phyloP scores from a whole-genome alignment of 1,140 invertebrate species.

The Melitaea cinxia region DNA sequence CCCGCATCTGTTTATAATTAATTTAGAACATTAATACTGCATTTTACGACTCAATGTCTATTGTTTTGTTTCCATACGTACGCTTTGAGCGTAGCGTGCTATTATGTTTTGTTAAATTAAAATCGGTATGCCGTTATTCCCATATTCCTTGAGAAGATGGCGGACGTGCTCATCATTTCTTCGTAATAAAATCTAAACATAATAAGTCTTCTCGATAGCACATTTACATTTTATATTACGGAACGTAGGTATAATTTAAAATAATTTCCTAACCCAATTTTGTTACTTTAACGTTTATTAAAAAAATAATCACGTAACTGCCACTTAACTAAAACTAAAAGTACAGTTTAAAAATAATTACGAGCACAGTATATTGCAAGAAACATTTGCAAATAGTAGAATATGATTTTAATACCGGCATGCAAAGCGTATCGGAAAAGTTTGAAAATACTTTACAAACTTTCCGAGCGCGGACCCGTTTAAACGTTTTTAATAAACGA shows the following conservation, averaged over 20 bases:
- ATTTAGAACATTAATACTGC: constrained; percentile 71
- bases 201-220: constrained; percentile 20
- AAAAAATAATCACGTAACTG: constrained; percentile 17
- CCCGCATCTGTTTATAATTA: constrained; percentile 72
- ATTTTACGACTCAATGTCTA: constrained; percentile 56
- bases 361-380: constrained; percentile 35
- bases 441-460: constrained; percentile 45
- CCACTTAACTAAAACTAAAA: constrained; percentile 30
- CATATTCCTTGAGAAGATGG: constrained; percentile 55
- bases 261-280: constrained; percentile 15
- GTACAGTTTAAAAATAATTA: constrained; percentile 37
- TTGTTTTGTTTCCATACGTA: constrained; percentile 68
- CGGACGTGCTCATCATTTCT: constrained; percentile 26
- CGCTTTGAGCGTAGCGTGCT: constrained; percentile 42
- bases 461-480: constrained; percentile 38
- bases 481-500: constrained; percentile 25
- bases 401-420: constrained; percentile 40
- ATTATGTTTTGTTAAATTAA: constrained; percentile 64
- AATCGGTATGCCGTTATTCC: constrained; percentile 54
- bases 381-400: constrained; percentile 44
- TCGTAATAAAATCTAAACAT: constrained; percentile 33
- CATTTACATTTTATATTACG: constrained; percentile 17
- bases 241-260: constrained; percentile 11
- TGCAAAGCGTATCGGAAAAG: constrained; percentile 39
- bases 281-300: constrained; percentile 10